These are phyloP conservation scores for Macrochelys suwanniensis DNA, from an alignment of 2,797 vertebrate species.

Conservation along the genomic window DNA sequence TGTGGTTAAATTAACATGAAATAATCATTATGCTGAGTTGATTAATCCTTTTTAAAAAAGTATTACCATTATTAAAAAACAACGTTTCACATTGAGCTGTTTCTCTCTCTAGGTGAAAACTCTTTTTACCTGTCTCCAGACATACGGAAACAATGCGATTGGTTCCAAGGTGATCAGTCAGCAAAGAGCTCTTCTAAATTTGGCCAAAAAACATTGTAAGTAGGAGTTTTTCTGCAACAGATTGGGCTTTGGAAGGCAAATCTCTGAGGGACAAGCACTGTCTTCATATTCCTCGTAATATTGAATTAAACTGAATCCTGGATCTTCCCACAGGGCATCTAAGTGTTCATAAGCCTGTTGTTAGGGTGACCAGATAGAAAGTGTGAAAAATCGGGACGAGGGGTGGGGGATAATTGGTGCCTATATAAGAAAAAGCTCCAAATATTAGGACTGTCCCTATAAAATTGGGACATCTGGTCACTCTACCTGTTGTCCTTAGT, in stretches of 20 bases:
- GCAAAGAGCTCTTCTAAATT: constrained; percentile 77
- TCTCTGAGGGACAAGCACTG: not conserved
- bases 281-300: not conserved
- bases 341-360: not conserved
- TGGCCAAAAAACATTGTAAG: constrained; percentile 84
- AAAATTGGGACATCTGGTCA: no score
- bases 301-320: not conserved
- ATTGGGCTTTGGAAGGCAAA: not conserved
- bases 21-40: not conserved
- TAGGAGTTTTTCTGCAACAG: not conserved
- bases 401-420: no score
- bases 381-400: no score
- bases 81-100: not conserved
- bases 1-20: not conserved
- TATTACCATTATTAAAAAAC: not conserved
- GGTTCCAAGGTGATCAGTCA: constrained; percentile 91
- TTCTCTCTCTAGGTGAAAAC: constrained; percentile 86
- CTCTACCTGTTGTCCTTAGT: not conserved
- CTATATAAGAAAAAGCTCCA: no score
- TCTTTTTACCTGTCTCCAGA: constrained; percentile 91
- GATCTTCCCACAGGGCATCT: not conserved
- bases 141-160: constrained; percentile 88
- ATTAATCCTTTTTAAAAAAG: not conserved
- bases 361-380: no score
- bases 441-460: no score